Evolutionary conservation across 1,140 invertebrate genomes (phyloP), one percentile per base, ranked within the genome.

Genomic region (Carcinoscorpius rotundicauda): DNA sequence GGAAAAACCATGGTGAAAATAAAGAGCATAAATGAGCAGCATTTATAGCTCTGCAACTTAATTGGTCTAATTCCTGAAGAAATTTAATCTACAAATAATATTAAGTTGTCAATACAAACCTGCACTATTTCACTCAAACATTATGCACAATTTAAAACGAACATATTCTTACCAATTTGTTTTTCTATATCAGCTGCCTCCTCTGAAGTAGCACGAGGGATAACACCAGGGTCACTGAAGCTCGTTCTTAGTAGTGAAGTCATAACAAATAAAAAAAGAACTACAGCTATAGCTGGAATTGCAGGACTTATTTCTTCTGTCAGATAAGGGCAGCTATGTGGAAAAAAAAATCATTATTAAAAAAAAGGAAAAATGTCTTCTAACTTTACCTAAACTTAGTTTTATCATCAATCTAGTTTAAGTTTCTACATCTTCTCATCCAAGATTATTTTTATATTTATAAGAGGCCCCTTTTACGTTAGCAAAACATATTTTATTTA

Each of bases 161-260:
- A n/a, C 6, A 8, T 55, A 8, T 8, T 55, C 65, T 72, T 74
- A 81, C 80, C 81, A 66, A 81, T 81, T 72, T 83, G 80, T 71
- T 77, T 88, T 79, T 97, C 93, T 68, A 93, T 89, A 75, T 93
- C 91, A 69, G 89, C 87, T 68, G 91, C 91, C 82, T 97, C 94
- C 75, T 93, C 90, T 58, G 85, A 82, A 52, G 89, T 91, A 56
- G 93, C 92, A 72, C 84, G 72, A 10, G 94, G 94, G 73, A 97
- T 91, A 68, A 97, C 89, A 66, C 93, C 93, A 58, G 94, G 94
- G 81, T 97, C 94, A 73, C 87, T 91, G 76, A 96, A 93, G 76
- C 89, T 90, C 64, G 93, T 97, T 73, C 90, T 82, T 69, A 97
- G 83, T 66, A 97, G 82, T 69, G 88, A 87, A 70, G 87, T 86